A percentile compares a stretch with the other conserved stretches of the same genome.
Evolutionary conservation across 2,113 vertebrate genomes (phyloP).

Genomic region (Poeciliopsis turrubarensis): DNA sequence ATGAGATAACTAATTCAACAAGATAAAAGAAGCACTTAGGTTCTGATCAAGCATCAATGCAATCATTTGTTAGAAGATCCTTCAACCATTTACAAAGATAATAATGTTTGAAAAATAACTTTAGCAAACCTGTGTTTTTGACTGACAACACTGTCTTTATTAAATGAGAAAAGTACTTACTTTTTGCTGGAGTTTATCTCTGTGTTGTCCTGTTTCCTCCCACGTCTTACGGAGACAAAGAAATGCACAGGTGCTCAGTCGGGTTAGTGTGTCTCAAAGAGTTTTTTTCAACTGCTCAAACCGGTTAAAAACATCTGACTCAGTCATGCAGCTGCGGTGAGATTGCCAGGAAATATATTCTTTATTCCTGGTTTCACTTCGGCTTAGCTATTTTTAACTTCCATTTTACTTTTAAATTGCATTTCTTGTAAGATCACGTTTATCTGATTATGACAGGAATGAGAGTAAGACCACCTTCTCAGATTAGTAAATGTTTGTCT

Average conservation of each 20-base stretch:
- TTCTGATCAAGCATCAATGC: too few species aligned
- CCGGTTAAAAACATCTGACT: conserved; percentile 6
- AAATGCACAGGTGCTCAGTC: not conserved
- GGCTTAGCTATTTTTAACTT: not conserved
- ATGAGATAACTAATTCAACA: not conserved
- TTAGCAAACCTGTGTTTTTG: too few species aligned
- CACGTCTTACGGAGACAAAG: not conserved
- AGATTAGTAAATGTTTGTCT: not conserved
- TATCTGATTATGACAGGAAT: not conserved
- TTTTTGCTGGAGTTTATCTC: not conserved
- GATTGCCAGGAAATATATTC: not conserved
- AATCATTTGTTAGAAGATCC: not conserved
- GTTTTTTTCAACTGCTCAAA: conserved; percentile 1
- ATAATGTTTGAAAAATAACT: not conserved
- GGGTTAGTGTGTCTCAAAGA: not conserved
- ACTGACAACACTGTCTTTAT: not conserved
- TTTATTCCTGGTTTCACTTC: not conserved
- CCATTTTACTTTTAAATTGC: not conserved
- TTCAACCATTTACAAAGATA: not conserved
- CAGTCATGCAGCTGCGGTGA: not conserved
- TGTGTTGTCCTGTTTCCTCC: not conserved
- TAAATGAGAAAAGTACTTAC: not conserved
- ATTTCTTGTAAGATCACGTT: not conserved
- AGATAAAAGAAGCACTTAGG: not conserved
- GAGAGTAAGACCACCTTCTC: not conserved